These are phyloP conservation scores for Corythucha ciliata DNA, from an alignment of 2,888 invertebrate genomes.

Conservation along the genomic window DNA sequence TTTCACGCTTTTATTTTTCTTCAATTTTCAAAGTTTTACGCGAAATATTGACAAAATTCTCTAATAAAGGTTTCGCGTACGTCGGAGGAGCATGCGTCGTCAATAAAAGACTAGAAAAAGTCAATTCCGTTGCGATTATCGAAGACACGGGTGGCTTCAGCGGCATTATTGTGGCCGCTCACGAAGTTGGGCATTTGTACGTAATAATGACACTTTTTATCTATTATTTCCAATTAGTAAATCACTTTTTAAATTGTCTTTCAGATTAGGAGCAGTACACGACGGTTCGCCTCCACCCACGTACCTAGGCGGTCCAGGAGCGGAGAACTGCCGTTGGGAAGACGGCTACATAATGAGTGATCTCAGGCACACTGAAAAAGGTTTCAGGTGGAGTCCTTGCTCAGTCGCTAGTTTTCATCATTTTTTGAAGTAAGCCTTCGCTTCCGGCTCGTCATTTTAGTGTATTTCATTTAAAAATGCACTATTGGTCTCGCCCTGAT, in stretches of 20 bases:
- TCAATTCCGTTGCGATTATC: conserved; percentile 91
- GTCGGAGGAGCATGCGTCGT: conserved; percentile 94
- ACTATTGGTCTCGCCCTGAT: no score
- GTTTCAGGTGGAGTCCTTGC: conserved; percentile 90
- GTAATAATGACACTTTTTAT: conserved; percentile 42
- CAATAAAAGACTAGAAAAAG: conserved; percentile 88
- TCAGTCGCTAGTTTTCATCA: conserved; percentile 89
- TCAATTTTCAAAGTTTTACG: not conserved
- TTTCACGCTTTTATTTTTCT: not conserved
- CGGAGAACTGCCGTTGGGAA: conserved; percentile 90
- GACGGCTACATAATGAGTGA: conserved; percentile 96
- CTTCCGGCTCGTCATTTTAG: not conserved
- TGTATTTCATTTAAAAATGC: no score
- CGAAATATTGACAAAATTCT: not conserved
- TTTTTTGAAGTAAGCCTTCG: conserved; percentile 70
- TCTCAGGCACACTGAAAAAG: conserved; percentile 84
- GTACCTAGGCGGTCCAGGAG: conserved; percentile 87
- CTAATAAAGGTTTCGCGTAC: conserved; percentile 77
- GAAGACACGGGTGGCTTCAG: conserved; percentile 95
- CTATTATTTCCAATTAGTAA: not conserved
- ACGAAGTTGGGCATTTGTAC: conserved; percentile 95
- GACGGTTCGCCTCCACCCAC: conserved; percentile 92
- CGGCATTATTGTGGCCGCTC: conserved; percentile 91
- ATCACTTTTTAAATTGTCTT: no score
- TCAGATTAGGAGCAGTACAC: conserved; percentile 86